These are phyloP conservation scores for Balearica regulorum DNA, from an alignment of 2,797 vertebrate species.

Conservation along the genomic window DNA sequence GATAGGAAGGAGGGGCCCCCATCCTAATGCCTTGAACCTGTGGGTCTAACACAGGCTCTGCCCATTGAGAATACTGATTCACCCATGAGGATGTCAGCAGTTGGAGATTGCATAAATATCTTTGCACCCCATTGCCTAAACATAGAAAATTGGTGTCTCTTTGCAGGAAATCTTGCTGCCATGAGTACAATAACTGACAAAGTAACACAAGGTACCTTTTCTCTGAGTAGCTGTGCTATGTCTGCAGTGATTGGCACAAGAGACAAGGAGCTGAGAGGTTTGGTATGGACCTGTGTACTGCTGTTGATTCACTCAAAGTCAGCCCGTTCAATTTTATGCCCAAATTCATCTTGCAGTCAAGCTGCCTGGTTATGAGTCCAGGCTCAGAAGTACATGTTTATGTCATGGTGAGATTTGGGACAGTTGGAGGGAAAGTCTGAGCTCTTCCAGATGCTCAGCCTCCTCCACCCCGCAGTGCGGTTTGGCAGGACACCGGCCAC, in stretches of 20 bases:
- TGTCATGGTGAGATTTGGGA: not conserved
- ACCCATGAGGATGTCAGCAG: not conserved
- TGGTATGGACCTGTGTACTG: not conserved
- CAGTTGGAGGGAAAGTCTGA: not conserved
- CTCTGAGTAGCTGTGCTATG: not conserved
- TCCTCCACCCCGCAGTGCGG: rapidly evolving
- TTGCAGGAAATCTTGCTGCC: not conserved
- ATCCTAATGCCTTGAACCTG: not conserved
- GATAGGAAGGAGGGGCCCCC: not conserved
- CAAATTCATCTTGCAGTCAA: not conserved
- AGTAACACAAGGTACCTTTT: not conserved
- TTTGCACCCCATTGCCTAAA: not conserved
- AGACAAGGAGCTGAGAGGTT: not conserved
- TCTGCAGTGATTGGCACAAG: not conserved
- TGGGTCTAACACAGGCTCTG: not conserved
- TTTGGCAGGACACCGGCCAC: not conserved
- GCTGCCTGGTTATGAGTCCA: not conserved
- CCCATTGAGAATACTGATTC: not conserved
- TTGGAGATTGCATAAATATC: not conserved
- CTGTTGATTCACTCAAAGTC: not conserved
- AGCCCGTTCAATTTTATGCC: not conserved
- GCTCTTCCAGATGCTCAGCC: not conserved
- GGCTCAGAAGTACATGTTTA: not conserved
- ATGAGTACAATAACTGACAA: not conserved
- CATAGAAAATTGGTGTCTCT: not conserved